These are phyloP conservation scores for Panorpa germanica DNA, from an alignment of 2,888 invertebrate genomes.

Conservation along the genomic window DNA sequence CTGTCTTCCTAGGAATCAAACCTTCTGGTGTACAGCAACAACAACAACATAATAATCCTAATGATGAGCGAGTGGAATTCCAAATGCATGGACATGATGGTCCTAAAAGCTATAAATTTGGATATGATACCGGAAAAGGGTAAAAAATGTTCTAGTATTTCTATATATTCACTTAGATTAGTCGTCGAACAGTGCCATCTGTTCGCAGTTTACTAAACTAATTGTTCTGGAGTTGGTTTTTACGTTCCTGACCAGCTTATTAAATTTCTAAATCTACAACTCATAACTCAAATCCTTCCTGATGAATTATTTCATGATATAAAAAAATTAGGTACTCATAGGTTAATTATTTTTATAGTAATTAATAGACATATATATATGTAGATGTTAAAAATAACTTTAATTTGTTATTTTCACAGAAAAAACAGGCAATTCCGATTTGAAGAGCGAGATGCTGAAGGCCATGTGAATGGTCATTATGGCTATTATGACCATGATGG, in stretches of 20 bases:
- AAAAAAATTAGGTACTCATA: conserved; percentile 4
- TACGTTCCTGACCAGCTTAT: too few species aligned
- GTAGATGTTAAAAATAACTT: conserved; percentile 7
- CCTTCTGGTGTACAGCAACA: too few species aligned
- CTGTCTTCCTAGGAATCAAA: too few species aligned
- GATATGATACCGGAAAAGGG: conserved; percentile 72
- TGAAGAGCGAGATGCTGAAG: conserved; percentile 59
- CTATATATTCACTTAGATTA: conserved; percentile 5
- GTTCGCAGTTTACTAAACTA: conserved; percentile 2
- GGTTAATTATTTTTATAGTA: background rate
- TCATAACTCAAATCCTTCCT: too few species aligned
- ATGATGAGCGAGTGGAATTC: conserved; percentile 58
- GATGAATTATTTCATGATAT: background rate
- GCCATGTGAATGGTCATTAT: conserved; percentile 59
- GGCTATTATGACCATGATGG: conserved; percentile 62
- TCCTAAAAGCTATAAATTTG: conserved; percentile 66
- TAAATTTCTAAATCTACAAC: too few species aligned
- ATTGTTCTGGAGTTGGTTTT: conserved; percentile 6
- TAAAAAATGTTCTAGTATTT: conserved; percentile 21
- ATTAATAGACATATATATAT: conserved; percentile 4
- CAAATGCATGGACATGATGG: conserved; percentile 69
- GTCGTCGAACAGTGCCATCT: conserved; percentile 1
- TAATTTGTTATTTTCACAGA: conserved; percentile 26
- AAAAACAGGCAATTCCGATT: conserved; percentile 63
- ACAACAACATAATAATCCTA: too few species aligned